phyloP scores from a whole-genome alignment of 64 coral and sea anemone species.

The Hydrozoanthus tunicans region DNA sequence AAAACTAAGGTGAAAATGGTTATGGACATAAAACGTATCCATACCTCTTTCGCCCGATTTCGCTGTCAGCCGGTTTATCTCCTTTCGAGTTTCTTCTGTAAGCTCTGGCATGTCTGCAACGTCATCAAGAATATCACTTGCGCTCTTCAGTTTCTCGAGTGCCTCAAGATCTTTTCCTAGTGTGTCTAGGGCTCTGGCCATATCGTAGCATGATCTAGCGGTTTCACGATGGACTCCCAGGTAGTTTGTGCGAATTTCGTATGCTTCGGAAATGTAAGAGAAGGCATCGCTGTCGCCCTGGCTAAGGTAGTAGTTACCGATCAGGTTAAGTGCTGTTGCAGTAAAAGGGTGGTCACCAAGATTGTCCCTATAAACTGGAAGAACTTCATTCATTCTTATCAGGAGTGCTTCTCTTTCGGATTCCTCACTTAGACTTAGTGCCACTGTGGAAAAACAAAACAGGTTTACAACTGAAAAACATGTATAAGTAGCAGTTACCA shows the following conservation, averaged over 20 bases:
- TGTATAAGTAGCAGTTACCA: neutral
- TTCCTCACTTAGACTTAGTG: neutral
- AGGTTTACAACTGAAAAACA: neutral
- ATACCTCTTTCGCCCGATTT: neutral
- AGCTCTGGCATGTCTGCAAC: constrained; percentile 10
- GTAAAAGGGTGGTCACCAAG: constrained; percentile 77
- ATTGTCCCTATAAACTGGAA: constrained; percentile 54
- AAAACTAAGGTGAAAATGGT: neutral
- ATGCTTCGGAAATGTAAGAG: constrained; percentile 14
- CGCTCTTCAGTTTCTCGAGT: neutral
- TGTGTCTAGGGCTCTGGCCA: neutral
- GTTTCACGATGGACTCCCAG: constrained; percentile 18
- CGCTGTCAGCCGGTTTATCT: neutral
- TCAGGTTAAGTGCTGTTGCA: constrained; percentile 42
- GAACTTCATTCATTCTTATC: neutral
- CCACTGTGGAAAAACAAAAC: neutral
- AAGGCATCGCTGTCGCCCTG: neutral
- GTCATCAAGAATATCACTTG: constrained; percentile 3
- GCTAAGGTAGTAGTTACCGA: constrained; percentile 46
- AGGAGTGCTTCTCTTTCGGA: constrained; percentile 29
- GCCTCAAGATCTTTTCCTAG: constrained; percentile 1
- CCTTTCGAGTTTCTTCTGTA: neutral
- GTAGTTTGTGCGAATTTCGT: constrained; percentile 15
- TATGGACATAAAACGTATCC: neutral
- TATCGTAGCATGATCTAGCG: constrained; percentile 1